These are phyloP conservation scores for Chlamydotis undulata DNA, from an alignment of 2,113 vertebrate species.

Conservation along the genomic window DNA sequence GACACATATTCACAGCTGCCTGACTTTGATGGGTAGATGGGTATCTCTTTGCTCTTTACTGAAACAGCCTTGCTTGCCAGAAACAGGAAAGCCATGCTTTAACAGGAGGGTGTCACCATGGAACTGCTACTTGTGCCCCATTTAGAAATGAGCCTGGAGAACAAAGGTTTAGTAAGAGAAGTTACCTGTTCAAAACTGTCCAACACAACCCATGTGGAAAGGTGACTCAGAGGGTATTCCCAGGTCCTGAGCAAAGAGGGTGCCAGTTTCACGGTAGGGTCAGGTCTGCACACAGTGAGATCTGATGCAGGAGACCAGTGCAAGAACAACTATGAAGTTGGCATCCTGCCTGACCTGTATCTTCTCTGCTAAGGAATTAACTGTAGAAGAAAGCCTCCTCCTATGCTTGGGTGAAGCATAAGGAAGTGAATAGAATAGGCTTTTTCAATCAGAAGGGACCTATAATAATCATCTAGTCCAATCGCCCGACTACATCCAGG, in stretches of 20 bases:
- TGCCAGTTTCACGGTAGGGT: background rate
- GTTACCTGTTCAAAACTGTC: background rate
- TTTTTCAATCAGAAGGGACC: background rate
- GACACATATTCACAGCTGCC: background rate
- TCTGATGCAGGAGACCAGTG: background rate
- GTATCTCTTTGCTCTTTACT: background rate
- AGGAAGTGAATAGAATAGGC: background rate
- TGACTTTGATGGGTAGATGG: background rate
- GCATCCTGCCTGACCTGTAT: background rate
- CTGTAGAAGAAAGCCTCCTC: background rate
- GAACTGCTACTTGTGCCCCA: background rate
- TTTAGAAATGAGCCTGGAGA: background rate
- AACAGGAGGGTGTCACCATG: background rate
- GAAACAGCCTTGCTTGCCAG: background rate
- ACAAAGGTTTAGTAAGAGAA: background rate
- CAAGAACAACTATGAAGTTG: background rate
- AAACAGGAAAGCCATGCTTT: background rate
- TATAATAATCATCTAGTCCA: background rate
- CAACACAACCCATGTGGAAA: background rate
- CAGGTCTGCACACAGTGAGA: background rate
- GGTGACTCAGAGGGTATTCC: rapidly evolving
- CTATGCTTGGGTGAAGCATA: background rate
- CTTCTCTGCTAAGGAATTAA: background rate
- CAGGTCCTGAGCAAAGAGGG: background rate
- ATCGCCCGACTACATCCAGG: background rate